Evolutionary conservation across 2,113 vertebrate genomes (phyloP), one percentile per base, ranked within the genome.

Genomic region (Odontophorus gujanensis): DNA sequence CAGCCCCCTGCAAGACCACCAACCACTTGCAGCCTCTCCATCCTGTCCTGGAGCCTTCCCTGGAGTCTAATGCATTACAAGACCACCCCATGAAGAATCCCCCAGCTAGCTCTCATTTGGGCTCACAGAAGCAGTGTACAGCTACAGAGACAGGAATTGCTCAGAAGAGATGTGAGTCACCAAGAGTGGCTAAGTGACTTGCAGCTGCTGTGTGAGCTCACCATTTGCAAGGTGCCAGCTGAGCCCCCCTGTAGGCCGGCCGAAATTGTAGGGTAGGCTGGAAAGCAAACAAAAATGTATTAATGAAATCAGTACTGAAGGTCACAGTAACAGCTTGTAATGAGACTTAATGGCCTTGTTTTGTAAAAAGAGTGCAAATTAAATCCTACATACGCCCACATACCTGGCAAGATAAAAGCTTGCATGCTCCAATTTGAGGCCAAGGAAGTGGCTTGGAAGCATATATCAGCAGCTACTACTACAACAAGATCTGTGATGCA

Each of bases 191-290:
- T 69, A 25, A 4, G 7, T 28, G 47, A 45, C 25, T 34, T 3
- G 2, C 38, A 30, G 3, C 61, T 7, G 5, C 55, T n/a, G 19
- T 6, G 9, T 26, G n/a, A 92, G 14, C 40, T 97, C 57, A 98
- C 97, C 96, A 96, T 81, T 89, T 85, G 88, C 0, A 3, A 42
- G 48, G 53, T 65, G 84, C 81, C 81, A 58, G 24, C 43, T 48
- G 94, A 91, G 43, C 58, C 83, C n/a, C 95, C 85, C 91, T 96
- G 91, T 74, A 94, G 32, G 30, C 69, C 89, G 36, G 89, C 10
- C 22, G 85, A 89, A 61, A 95, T 96, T 96, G 98, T 85, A 4
- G 97, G 97, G 59, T 97, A 96, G 86, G 96, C 97, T 98, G 96
- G 81, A 96, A 95, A 81, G 80, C 65, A 97, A 96, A 97, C 42